Evolutionary conservation across 2,888 invertebrate genomes (phyloP), one percentile per base, ranked within the genome.

Genomic region (Caenorhabditis sp.): DNA sequence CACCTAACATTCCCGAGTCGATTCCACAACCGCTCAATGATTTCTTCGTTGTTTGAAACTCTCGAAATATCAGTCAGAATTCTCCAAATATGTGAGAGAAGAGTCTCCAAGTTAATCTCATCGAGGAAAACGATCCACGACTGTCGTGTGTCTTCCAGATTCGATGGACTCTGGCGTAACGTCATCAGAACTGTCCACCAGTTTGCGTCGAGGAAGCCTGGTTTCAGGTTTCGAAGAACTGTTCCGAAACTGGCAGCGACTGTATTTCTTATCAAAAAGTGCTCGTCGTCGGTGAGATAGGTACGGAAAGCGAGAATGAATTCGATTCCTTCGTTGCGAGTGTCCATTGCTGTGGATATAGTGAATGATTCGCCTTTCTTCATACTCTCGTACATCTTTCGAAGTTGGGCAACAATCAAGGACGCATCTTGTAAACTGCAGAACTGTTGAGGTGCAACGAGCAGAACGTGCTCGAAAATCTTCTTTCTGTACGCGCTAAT

Each of bases 271-370:
- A 73, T 59, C 54, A 54, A 49, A 28, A 74, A 79, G 19, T 63
- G 38, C 7, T 16, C 19, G 19, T 82, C 79, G 12, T n/a, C 19
- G 1, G 77, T 79, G 63, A 82, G 77, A 47, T 31, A 69, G 22
- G 26, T 8, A 1, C 82, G 73, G 22, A 79, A 82, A 0, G 49
- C 3, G 14, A 77, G 58, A 2, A 82, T 41, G 14, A 82, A 41
- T 19, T 77, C 82, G n/a, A 68, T 63, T 19, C 79, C 82, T 35
- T 79, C 77, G 16, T 63, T 63, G 14, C 82, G 61, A 28, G 77
- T 74, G 26, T 76, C 76, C 56, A 82, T 73, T 8, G 68, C 77
- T 16, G 82, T 68, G 4, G 68, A 24, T 12, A 79, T 26, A n/a
- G 63, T 54, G 19, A 82, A 82, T 12, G 47, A 24, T 26, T 74